Evolutionary conservation across 2,113 vertebrate species (phyloP).

Genomic region (Phoenicopterus ruber): DNA sequence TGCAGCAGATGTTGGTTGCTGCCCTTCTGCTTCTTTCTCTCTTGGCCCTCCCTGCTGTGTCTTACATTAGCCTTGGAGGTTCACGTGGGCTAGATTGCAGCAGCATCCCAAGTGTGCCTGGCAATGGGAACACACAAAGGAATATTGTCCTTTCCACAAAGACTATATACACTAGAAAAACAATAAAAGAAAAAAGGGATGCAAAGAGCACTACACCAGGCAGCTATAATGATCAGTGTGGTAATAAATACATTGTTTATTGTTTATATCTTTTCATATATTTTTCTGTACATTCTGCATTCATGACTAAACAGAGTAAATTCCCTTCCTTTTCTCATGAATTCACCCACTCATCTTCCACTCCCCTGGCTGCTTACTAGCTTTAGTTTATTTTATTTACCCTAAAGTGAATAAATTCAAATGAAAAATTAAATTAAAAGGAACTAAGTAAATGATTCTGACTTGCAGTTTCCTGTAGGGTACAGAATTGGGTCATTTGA

Average conservation of each 20-base stretch:
- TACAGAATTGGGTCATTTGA: neutral
- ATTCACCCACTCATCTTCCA: neutral
- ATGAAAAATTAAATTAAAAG: neutral
- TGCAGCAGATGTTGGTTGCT: neutral
- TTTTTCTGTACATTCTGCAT: neutral
- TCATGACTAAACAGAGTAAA: neutral
- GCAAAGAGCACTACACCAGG: neutral
- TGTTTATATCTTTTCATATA: neutral
- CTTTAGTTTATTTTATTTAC: neutral
- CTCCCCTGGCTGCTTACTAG: neutral
- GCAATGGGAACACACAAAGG: neutral
- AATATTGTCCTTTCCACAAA: neutral
- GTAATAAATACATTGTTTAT: neutral
- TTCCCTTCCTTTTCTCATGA: neutral
- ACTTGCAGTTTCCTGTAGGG: neutral
- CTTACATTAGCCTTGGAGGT: neutral
- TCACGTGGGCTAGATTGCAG: neutral
- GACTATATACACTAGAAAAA: neutral
- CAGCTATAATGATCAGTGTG: neutral
- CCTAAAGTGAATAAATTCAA: neutral
- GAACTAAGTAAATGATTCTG: neutral
- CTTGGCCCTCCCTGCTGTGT: neutral
- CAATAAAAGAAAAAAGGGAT: neutral
- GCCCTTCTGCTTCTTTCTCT: neutral
- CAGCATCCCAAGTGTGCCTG: neutral